These are phyloP conservation scores for Todiramphus chloris DNA, from an alignment of 2,113 vertebrate species.

Conservation along the genomic window DNA sequence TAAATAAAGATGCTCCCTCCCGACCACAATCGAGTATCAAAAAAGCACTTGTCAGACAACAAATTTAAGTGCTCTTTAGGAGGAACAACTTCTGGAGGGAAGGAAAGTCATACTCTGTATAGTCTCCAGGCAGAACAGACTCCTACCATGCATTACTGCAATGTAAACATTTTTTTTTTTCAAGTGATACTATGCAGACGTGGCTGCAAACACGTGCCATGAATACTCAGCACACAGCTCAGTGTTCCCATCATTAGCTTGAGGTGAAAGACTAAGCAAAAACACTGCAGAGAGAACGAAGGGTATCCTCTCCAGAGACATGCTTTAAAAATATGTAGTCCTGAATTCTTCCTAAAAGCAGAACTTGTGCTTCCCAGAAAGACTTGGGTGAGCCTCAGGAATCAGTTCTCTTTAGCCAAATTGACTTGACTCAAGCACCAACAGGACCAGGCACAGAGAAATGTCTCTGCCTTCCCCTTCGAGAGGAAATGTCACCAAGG, in stretches of 20 bases:
- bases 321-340: background rate
- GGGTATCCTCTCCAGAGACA: background rate
- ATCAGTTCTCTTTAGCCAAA: background rate
- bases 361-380: background rate
- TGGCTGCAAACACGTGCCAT: background rate
- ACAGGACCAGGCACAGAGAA: background rate
- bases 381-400: background rate
- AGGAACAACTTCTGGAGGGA: background rate
- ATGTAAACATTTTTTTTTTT: background rate
- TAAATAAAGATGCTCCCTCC: constrained; percentile 12
- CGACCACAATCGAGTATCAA: background rate
- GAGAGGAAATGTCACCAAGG: background rate
- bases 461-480: background rate
- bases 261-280: background rate
- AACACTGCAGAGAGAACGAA: background rate
- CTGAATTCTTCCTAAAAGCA: background rate
- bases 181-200: background rate
- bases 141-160: background rate
- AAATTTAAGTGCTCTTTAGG: background rate
- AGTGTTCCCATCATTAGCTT: background rate
- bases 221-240: background rate
- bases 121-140: background rate
- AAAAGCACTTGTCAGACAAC: background rate
- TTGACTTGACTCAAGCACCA: background rate
- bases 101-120: background rate